Evolutionary conservation across 2,113 vertebrate genomes (phyloP), one percentile per base, ranked within the genome.

Genomic region (Pollachius pollachius): DNA sequence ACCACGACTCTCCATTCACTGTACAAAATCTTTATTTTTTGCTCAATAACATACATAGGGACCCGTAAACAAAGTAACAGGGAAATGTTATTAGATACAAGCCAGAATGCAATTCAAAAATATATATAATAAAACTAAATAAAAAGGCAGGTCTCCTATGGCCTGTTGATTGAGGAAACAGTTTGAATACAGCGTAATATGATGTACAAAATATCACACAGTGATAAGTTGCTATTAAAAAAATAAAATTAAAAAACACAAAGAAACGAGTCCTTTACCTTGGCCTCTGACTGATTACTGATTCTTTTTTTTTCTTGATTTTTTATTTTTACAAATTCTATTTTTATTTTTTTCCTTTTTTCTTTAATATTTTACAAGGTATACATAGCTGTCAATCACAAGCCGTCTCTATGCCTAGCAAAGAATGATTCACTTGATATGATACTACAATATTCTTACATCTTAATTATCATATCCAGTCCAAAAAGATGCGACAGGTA

Each of bases 151-250:
- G 90, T 87, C 87, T 90, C 84, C 89, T 85, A 83, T 91, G 86
- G 87, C 89, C 90, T 90, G 86, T 86, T 86, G 77, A 90, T 89
- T 80, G 86, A 92, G 87, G 84, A 87, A 90, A 89, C 84, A 68
- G 81, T 89, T 91, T 83, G 80, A 93, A 90, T 91, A 89, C 85
- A 91, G 91, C 83, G 88, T 92, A 90, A 92, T 92, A 91, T 92
- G 89, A 91, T 91, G 85, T 93, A 87, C 87, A 92, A 92, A 94
- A 92, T 94, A 95, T 95, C 94, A 96, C 95, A 96, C 93, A 94
- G 94, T 95, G 94, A 96, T 94, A 95, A 94, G 83, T 88, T 93
- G 89, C 73, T 85, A 90, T 87, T 89, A 88, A 92, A 91, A 91
- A 89, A 90, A 87, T 85, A 89, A 88, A 90, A 90, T 82, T 78